Percentiles rank a stretch among this genome's conserved stretches.
Conservation (phyloP, 2,888 invertebrate genomes). For the Calliphora vomitoria region DNA sequence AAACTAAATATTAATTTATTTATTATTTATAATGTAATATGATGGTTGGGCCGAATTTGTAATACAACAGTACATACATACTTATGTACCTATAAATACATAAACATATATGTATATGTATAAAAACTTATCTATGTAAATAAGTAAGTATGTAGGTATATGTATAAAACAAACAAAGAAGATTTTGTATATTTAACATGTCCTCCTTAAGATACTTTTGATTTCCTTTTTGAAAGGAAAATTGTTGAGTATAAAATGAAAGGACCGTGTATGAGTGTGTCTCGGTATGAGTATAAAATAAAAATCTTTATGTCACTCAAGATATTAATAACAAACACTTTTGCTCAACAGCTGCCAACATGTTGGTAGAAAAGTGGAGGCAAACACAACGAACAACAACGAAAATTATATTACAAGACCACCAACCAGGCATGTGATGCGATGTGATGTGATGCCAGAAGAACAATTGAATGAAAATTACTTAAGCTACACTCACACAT, state of each 20-base stretch:
- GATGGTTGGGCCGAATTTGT: background rate
- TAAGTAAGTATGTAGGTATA: background rate
- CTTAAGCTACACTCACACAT: background rate
- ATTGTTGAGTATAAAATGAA: background rate
- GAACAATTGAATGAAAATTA: slow-evolving; percentile 54
- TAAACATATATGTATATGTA: background rate
- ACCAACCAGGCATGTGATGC: slow-evolving; percentile 27
- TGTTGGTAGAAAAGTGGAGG: slow-evolving; percentile 31
- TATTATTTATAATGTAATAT: slow-evolving; percentile 15
- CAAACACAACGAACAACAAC: slow-evolving; percentile 24
- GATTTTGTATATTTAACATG: slow-evolving; percentile 1
- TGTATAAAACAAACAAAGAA: background rate
- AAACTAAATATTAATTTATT: slow-evolving; percentile 17
- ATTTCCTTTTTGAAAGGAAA: background rate
- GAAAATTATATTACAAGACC: slow-evolving; percentile 40
- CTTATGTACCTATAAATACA: background rate
- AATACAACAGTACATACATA: background rate
- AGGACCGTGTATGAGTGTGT: background rate
- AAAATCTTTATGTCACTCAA: slow-evolving; percentile 65
- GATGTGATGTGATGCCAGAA: slow-evolving; percentile 29
- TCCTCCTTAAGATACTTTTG: background rate
- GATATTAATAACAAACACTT: slow-evolving; percentile 68
- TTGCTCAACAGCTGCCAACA: slow-evolving; percentile 56
- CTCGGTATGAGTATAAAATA: slow-evolving; percentile 15
- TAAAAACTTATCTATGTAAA: too few relatives aligned